Evolutionary conservation across 2,888 invertebrate species (phyloP), one percentile per base, ranked within the genome.

Genomic region (Aromia moschata): DNA sequence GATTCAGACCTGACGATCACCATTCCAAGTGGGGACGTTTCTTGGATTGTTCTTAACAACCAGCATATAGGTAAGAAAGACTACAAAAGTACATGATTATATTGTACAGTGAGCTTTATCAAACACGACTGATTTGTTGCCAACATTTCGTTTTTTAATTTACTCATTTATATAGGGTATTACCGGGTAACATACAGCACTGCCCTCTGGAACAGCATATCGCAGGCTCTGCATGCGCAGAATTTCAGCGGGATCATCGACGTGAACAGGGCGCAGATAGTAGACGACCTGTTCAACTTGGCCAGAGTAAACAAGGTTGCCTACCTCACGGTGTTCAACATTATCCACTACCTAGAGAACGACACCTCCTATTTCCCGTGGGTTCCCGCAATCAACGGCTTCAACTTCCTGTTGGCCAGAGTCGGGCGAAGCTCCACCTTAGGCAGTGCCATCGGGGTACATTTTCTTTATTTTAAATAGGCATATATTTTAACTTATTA

Each of bases 351-450:
- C 80, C 81, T 95, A 56, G 77, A 81, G 47, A 80, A 84, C n/a
- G 91, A 91, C 75, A 83, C 79, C 0, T 85, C 88, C 7, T 92
- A 91, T 69, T 81, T 89, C 3, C 91, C 94, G 0, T 94, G 93
- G 93, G 83, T 83, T 4, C 83, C 90, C 0, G 89, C 89, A 10
- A 58, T 72, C 33, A 65, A 53, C 11, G 71, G 70, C 0, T 73
- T 72, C 33, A 63, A 55, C 17, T 68, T 58, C 52, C 31, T 74
- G 33, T 36, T 72, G 33, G 47, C 56, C 15, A 56, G 68, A 38
- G 54, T 67, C 14, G 69, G 68, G 3, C 11, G 57, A 4, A 60
- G 60, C 11, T 58, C 67, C 5, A 45, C 25, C 5, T 51, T 72
- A 18, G 68, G 65, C 7, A 5, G 15, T 25, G 49, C 38, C 2